Conservation (phyloP, 30 jellyfish, hydroid and myxozoan genomes). For the Cassiopea andromeda region DNA sequence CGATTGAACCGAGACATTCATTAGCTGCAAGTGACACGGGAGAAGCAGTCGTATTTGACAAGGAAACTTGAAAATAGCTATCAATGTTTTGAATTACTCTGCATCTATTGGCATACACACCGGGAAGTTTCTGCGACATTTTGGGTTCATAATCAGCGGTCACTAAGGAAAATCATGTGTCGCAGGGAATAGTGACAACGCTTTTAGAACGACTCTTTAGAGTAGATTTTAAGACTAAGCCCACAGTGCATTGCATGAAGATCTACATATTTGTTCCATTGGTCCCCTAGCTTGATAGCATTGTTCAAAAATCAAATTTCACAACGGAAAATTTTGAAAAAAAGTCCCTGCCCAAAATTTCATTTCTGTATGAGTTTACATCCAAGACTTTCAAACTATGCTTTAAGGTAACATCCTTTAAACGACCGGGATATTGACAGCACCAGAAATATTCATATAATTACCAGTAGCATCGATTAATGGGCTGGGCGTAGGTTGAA, state of each 20-base stretch:
- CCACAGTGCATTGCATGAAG: constrained; percentile 22
- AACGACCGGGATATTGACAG: constrained; percentile 15
- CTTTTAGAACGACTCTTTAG: constrained; percentile 41
- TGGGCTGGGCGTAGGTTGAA: background rate
- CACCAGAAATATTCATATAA: constrained; percentile 51
- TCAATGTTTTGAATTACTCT: constrained; percentile 52
- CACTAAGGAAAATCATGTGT: constrained; percentile 34
- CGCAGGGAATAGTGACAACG: constrained; percentile 25
- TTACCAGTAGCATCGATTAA: constrained; percentile 73
- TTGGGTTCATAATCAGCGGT: constrained; percentile 64
- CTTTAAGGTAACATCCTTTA: constrained; percentile 19
- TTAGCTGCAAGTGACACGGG: background rate
- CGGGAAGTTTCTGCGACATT: constrained; percentile 8
- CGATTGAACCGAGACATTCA: constrained; percentile 9
- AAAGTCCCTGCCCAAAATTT: constrained; percentile 54
- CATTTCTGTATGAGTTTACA: background rate
- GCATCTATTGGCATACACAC: constrained; percentile 19
- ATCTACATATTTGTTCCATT: constrained; percentile 29
- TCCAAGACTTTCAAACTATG: constrained; percentile 29
- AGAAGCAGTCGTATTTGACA: background rate
- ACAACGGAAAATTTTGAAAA: constrained; percentile 25
- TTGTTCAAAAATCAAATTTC: constrained; percentile 39
- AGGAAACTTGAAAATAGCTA: background rate
- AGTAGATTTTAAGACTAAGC: constrained; percentile 13
- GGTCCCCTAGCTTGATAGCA: constrained; percentile 40